Base-by-base conservation (phyloP, 2,113 vertebrate genomes). In the Bambusicola thoracicus region DNA sequence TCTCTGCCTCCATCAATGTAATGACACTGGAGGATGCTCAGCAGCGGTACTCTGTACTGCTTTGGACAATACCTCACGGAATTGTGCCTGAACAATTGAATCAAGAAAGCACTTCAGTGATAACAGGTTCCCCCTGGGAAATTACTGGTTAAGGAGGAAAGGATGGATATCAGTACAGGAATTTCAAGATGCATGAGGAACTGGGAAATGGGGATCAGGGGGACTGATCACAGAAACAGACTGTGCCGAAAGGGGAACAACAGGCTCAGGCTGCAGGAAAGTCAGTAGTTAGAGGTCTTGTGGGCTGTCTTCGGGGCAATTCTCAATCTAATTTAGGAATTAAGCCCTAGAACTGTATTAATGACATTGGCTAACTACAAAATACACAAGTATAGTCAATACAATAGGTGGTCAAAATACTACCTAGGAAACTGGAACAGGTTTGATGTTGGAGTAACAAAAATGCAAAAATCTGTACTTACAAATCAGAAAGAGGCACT, bases 111-210 rank as follows among this genome's bases (percentile, higher is more conserved):
- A 21, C 38, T 80, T 59, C 5, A n/a, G 20, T 32, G 76, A 5
- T 27, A 85, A 90, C 29, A 83, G 32, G 46, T 18, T 43, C 32
- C 76, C 32, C 68, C 43, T 59, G 76, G 48, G 46, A 93, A 94
- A 92, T 75, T 80, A 77, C 65, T 62, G 80, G 75, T 81, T 84
- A 86, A 83, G 66, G 41, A 51, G 9, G 10, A 30, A 93, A 93
- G 67, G 12, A 91, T 7, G 46, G 43, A 19, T 63, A 83, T 30
- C 59, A 63, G 56, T n/a, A 81, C 5, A 72, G 24, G 65, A 86
- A 78, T 92, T 92, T 88, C 78, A 88, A 88, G 82, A 85, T 46
- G 34, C 0, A 2, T 59, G 34, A 89, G 27, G 63, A 94, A 85
- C 49, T 66, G 30, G 76, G 30, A 56, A 83, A 80, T 6, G 8